Evolutionary conservation across 1,140 invertebrate genomes (phyloP).

Genomic region (Globodera rostochiensis): DNA sequence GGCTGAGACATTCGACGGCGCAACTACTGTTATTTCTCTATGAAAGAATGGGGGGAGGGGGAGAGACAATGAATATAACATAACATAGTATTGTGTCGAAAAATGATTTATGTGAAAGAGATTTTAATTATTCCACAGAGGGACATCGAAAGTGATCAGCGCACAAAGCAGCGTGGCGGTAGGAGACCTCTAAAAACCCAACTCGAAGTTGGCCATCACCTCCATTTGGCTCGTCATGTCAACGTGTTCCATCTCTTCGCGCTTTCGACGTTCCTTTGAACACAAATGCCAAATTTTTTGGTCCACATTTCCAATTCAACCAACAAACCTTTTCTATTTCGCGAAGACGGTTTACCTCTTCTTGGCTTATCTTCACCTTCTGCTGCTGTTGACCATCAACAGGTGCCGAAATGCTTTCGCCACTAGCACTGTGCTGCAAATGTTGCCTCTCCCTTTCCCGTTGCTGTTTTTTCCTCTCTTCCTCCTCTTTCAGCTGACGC

Average conservation of each 20-base stretch:
- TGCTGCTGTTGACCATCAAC: not conserved
- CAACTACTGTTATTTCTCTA: not conserved
- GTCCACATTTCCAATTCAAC: not conserved
- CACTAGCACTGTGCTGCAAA: not conserved
- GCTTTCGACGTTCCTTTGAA: constrained; percentile 45
- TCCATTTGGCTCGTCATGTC: constrained; percentile 51
- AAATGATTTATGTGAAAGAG: not conserved
- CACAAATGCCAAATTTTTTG: too few species aligned
- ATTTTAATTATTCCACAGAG: not conserved
- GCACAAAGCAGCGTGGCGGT: not conserved
- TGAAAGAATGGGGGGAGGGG: not conserved
- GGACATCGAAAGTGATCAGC: not conserved
- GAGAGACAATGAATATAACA: not conserved
- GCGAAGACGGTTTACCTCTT: constrained; percentile 31
- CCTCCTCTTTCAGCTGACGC: constrained; percentile 37
- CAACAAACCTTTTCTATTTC: constrained; percentile 40
- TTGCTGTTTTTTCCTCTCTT: constrained; percentile 36
- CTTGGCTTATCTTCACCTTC: constrained; percentile 17
- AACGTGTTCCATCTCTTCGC: constrained; percentile 49
- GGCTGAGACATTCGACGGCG: not conserved
- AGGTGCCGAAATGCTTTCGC: constrained; percentile 12
- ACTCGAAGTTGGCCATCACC: constrained; percentile 55
- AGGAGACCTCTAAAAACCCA: constrained; percentile 23
- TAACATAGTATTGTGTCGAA: not conserved
- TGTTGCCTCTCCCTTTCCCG: constrained; percentile 33